Conservation (phyloP, 2,113 vertebrate genomes). For the Ifrita kowaldi region DNA sequence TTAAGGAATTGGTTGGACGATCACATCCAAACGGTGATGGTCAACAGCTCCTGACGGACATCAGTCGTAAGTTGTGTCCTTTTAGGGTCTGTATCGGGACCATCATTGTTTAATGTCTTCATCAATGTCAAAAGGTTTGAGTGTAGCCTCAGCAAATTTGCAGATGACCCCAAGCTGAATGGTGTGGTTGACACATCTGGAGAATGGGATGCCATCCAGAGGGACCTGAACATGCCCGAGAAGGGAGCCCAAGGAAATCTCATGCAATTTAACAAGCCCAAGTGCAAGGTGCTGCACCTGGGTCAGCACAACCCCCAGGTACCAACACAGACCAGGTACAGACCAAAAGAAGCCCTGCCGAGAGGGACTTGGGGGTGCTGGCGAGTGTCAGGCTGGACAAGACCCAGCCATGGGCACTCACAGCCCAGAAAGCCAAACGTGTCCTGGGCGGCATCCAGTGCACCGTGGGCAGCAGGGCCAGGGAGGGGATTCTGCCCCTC, state of each 20-base stretch:
- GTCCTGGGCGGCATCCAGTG: not conserved
- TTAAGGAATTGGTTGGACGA: not conserved
- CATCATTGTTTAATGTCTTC: not conserved
- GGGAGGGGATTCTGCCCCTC: not conserved
- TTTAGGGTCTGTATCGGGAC: not conserved
- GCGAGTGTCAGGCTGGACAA: not conserved
- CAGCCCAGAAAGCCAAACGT: accelerated
- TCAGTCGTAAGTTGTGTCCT: not conserved
- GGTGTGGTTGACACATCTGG: not conserved
- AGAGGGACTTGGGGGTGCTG: not conserved
- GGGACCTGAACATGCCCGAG: not conserved
- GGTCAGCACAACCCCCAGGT: too few species aligned
- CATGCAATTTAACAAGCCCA: not conserved
- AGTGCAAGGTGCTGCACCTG: not conserved
- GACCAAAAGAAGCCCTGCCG: accelerated
- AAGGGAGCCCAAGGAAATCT: not conserved
- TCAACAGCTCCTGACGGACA: not conserved
- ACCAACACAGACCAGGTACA: not conserved
- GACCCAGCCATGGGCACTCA: not conserved
- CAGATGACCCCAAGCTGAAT: not conserved
- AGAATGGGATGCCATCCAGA: not conserved
- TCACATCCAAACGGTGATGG: not conserved
- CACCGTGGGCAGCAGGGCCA: accelerated
- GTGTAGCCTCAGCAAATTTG: not conserved
- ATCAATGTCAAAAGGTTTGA: not conserved